phyloP scores from a whole-genome alignment of 2,797 vertebrate species.

The Megaceryle alcyon region DNA sequence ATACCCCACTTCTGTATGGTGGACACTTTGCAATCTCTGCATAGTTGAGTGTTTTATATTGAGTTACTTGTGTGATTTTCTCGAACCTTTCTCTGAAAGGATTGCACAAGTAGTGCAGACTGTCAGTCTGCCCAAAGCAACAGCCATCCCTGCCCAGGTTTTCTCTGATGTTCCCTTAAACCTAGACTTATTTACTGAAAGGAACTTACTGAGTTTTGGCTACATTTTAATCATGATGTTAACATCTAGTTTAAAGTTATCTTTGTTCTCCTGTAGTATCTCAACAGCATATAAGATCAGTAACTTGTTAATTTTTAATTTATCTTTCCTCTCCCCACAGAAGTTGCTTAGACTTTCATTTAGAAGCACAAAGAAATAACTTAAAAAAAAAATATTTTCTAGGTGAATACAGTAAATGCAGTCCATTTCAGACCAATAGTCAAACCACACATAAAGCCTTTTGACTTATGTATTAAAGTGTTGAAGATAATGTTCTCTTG shows the following conservation, averaged over 20 bases:
- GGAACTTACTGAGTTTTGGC: not conserved
- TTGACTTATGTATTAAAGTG: not conserved
- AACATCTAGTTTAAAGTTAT: not conserved
- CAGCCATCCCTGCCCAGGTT: not conserved
- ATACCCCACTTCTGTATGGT: rapidly evolving
- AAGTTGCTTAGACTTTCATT: not conserved
- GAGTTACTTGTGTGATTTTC: not conserved
- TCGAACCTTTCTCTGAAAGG: not conserved
- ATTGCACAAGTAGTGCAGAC: not conserved
- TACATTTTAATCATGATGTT: not conserved
- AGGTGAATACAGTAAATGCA: not conserved
- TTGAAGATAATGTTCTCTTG: constrained; percentile 39
- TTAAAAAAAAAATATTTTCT: not conserved
- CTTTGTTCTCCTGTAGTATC: not conserved
- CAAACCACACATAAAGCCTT: not conserved
- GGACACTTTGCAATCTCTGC: not conserved
- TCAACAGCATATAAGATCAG: not conserved
- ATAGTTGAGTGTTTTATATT: rapidly evolving
- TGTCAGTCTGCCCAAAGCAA: not conserved
- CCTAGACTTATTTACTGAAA: not conserved
- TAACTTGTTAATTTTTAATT: not conserved
- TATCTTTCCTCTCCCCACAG: not conserved
- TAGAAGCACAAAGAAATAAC: not conserved
- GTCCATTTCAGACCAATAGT: not conserved
- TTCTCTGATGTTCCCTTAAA: not conserved